These are phyloP conservation scores for Hydropotes inermis DNA, from an alignment of 2,113 vertebrate genomes.

Conservation along the genomic window DNA sequence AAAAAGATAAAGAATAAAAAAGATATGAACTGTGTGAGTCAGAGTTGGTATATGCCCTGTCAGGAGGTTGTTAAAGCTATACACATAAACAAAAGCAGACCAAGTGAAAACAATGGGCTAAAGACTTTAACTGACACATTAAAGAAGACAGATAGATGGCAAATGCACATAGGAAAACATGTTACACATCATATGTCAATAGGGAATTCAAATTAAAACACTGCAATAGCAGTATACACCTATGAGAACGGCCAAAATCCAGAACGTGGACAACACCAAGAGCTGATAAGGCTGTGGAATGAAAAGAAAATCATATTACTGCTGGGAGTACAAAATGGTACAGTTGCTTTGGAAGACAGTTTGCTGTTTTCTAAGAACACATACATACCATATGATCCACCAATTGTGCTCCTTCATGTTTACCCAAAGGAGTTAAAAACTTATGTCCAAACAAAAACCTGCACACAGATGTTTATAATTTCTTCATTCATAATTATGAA, in stretches of 20 bases:
- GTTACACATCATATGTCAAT: neutral
- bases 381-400: neutral
- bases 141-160: neutral
- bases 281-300: neutral
- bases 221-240: neutral
- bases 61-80: neutral
- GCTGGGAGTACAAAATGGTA: neutral
- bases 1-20: neutral
- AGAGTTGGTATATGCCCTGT: neutral
- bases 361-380: neutral
- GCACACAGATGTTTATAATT: neutral
- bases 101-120: neutral
- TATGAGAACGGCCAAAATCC: neutral
- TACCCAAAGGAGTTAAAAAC: neutral
- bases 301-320: neutral
- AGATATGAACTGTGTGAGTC: neutral
- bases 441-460: neutral
- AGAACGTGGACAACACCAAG: neutral
- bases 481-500: neutral
- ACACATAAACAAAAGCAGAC: neutral
- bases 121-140: neutral
- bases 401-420: neutral
- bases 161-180: neutral
- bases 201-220: neutral
- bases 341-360: neutral